Percentiles rank a stretch among this genome's conserved stretches.
Conservation (phyloP, 2,113 vertebrate genomes). For the Scomber colias region DNA sequence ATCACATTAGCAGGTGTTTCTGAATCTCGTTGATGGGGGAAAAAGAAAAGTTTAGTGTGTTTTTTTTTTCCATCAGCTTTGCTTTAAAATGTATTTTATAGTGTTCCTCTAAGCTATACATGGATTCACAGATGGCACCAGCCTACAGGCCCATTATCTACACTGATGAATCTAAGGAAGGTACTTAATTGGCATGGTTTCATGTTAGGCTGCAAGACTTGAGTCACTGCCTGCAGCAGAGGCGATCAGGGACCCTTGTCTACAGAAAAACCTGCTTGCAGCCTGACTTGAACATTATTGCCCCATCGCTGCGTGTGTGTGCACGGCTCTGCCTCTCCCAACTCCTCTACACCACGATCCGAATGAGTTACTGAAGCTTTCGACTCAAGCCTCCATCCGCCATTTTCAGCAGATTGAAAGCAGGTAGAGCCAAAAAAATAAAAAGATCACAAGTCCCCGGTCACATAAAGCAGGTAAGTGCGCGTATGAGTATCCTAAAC, state of each 20-base stretch:
- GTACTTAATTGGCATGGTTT: conserved; percentile 63
- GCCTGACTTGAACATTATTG: conserved; percentile 29
- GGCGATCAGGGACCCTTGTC: conserved; percentile 18
- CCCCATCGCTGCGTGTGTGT: conserved; percentile 39
- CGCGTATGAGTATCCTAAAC: conserved; percentile 40
- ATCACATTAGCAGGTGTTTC: too few species aligned
- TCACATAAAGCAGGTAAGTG: conserved; percentile 80
- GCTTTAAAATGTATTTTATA: background rate
- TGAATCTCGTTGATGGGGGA: too few species aligned
- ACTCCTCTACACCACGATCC: conserved; percentile 60
- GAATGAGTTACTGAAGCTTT: conserved; percentile 60
- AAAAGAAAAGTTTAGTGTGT: background rate
- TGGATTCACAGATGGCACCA: conserved; percentile 60
- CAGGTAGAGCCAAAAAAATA: conserved; percentile 74
- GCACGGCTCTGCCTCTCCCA: conserved; percentile 69
- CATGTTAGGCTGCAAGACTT: conserved; percentile 49
- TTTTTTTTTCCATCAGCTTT: too few species aligned
- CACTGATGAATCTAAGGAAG: conserved; percentile 55
- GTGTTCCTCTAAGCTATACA: conserved; percentile 37
- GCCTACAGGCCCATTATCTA: conserved; percentile 65
- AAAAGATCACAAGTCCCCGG: conserved; percentile 54
- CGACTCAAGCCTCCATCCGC: conserved; percentile 79
- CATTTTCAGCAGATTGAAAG: conserved; percentile 84
- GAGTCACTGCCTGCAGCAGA: conserved; percentile 30
- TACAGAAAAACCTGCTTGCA: background rate